phyloP scores from a whole-genome alignment of 2,888 invertebrate species.

The Dorcus hopei region DNA sequence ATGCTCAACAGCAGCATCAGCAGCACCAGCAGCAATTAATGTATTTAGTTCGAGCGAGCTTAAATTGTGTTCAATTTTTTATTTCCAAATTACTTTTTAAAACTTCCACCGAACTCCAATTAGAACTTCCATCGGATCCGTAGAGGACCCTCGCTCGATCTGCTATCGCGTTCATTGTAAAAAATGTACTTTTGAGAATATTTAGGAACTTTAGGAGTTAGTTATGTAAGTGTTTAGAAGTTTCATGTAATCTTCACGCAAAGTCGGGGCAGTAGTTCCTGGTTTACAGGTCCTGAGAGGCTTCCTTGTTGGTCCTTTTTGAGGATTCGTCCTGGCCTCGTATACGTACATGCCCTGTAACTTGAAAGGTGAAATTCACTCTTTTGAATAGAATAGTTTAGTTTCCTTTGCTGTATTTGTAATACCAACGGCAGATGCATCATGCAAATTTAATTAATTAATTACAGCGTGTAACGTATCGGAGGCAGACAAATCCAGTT shows the following conservation, averaged over 20 bases:
- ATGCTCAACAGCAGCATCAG: not conserved
- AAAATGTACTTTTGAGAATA: conserved; percentile 1
- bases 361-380: conserved; percentile 44
- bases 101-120: conserved; percentile 5
- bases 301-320: conserved; percentile 46
- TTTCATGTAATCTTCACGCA: conserved; percentile 27
- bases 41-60: not conserved
- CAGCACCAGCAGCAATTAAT: not conserved
- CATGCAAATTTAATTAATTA: not conserved
- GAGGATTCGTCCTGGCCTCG: conserved; percentile 46
- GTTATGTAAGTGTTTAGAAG: conserved; percentile 20
- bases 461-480: too few relatives aligned
- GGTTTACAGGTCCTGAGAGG: conserved; percentile 48
- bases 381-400: conserved; percentile 39
- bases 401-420: conserved; percentile 14
- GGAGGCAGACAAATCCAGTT: too few relatives aligned
- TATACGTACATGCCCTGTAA: conserved; percentile 45
- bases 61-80: not conserved
- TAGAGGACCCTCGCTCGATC: not conserved
- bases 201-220: conserved; percentile 33
- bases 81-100: conserved; percentile 7
- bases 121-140: not conserved
- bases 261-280: conserved; percentile 48
- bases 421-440: not conserved
- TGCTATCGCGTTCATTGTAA: not conserved